phyloP scores from a whole-genome alignment of 2,113 vertebrate species.

The Leptocoma aspasia region DNA sequence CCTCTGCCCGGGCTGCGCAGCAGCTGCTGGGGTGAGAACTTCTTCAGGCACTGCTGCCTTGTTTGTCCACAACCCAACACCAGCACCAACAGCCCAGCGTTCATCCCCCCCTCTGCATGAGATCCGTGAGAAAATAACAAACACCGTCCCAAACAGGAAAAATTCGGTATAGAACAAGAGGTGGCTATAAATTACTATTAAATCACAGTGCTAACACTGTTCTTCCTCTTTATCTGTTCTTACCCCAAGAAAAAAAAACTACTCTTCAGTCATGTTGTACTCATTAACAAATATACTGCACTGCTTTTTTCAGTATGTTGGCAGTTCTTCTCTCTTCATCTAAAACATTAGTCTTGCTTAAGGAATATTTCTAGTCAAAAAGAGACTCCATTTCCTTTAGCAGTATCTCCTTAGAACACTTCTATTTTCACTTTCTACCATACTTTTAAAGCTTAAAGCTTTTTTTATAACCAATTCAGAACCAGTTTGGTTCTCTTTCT shows the following conservation, averaged over 20 bases:
- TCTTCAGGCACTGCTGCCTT: background rate
- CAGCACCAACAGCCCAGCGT: background rate
- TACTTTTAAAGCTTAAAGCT: background rate
- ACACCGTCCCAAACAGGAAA: background rate
- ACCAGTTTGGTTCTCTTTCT: background rate
- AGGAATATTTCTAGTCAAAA: background rate
- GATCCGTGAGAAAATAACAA: background rate
- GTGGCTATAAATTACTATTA: background rate
- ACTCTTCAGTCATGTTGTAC: background rate
- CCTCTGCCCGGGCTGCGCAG: background rate
- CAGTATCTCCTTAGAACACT: background rate
- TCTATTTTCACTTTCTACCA: background rate
- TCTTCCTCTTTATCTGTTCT: background rate
- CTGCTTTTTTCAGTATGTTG: background rate
- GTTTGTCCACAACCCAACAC: accelerated
- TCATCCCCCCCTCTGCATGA: background rate
- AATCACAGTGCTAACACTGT: background rate
- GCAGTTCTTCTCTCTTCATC: background rate
- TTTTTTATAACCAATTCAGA: background rate
- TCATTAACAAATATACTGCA: background rate
- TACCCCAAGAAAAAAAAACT: background rate
- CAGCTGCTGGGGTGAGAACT: background rate
- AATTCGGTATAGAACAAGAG: background rate
- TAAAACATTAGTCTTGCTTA: background rate
- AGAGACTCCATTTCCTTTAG: background rate